Evolutionary conservation across 2,797 vertebrate species (phyloP).

Genomic region (Eulemur rubriventer): DNA sequence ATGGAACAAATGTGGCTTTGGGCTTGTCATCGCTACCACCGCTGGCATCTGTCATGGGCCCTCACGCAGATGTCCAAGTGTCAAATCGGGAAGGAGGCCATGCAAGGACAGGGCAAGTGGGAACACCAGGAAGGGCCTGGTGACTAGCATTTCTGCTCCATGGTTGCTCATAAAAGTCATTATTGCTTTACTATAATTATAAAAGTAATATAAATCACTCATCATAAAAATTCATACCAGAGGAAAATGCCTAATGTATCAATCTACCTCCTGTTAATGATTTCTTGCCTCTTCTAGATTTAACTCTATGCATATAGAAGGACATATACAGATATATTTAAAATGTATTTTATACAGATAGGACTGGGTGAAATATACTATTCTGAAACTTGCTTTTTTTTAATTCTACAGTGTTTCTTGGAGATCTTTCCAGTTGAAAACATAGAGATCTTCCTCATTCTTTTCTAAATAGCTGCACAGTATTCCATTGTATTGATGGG

Average conservation of each 20-base stretch:
- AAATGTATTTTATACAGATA: background rate
- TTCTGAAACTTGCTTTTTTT: background rate
- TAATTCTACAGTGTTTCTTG: background rate
- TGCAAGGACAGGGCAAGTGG: constrained; percentile 65
- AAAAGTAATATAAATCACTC: background rate
- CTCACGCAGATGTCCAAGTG: constrained; percentile 73
- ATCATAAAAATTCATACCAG: background rate
- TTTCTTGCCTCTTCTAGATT: background rate
- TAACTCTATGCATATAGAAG: background rate
- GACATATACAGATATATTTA: background rate
- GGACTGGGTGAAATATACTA: background rate
- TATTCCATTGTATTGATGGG: background rate
- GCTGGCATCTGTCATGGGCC: constrained; percentile 91
- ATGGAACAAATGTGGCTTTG: constrained; percentile 82
- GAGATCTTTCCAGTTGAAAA: background rate
- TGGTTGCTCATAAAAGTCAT: background rate
- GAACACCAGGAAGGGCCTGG: background rate
- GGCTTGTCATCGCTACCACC: constrained; percentile 85
- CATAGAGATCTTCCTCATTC: background rate
- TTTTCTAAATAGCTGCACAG: background rate
- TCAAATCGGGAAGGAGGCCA: constrained; percentile 80
- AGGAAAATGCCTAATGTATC: background rate
- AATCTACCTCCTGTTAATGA: background rate
- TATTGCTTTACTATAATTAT: background rate
- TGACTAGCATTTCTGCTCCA: background rate